phyloP scores from a whole-genome alignment of 2,888 invertebrate species.

The Ichneumon xanthorius region DNA sequence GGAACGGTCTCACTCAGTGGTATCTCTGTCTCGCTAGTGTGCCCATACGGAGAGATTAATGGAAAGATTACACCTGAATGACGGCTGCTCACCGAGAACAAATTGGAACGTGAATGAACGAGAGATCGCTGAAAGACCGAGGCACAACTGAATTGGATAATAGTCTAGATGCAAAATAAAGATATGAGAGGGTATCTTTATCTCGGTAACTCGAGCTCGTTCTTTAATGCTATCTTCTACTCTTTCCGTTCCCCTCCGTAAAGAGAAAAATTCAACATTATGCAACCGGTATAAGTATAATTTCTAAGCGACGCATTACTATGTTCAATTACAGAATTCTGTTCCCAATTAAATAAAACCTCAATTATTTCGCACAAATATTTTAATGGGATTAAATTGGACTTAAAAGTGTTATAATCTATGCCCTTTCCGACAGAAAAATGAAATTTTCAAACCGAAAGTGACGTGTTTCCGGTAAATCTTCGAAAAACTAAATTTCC shows the following conservation, averaged over 20 bases:
- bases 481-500: not conserved
- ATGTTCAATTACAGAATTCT: not conserved
- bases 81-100: conserved; percentile 72
- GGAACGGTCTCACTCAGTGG: not conserved
- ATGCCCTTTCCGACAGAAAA: too few species aligned
- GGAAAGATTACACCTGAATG: conserved; percentile 67
- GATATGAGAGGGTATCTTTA: conserved; percentile 32
- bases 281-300: not conserved
- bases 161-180: conserved; percentile 61
- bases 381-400: too few species aligned
- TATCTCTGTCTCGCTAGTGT: conserved; percentile 34
- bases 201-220: not conserved
- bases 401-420: too few species aligned
- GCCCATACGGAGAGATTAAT: conserved; percentile 63
- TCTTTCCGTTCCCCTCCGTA: not conserved
- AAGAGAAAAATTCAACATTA: not conserved
- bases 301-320: not conserved
- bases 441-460: too few species aligned
- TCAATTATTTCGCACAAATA: not conserved
- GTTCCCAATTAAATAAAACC: not conserved
- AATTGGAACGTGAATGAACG: conserved; percentile 77
- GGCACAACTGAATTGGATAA: conserved; percentile 65
- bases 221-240: conserved; percentile 12
- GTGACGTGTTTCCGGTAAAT: not conserved
- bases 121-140: conserved; percentile 71